A percentile compares a stretch with the other conserved stretches of the same genome.
Evolutionary conservation across 2,888 invertebrate genomes (phyloP).

Genomic region (Lysandra bellargus): DNA sequence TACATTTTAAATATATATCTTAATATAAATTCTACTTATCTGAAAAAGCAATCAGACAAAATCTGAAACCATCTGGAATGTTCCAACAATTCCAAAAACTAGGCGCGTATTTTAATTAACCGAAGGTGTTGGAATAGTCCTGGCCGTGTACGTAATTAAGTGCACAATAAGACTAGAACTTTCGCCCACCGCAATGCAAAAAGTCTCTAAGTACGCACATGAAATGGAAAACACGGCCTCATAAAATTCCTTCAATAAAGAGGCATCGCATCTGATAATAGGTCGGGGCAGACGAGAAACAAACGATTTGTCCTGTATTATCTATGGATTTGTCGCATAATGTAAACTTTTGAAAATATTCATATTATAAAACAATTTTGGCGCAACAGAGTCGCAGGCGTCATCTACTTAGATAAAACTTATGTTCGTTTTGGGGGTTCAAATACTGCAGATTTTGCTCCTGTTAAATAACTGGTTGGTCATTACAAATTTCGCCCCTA

Average conservation of each 20-base stretch:
- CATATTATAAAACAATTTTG: too few relatives aligned
- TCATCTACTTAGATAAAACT: too few relatives aligned
- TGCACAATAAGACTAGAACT: constrained; percentile 13
- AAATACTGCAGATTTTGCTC: too few relatives aligned
- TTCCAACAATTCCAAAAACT: constrained; percentile 2
- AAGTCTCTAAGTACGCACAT: constrained; percentile 13
- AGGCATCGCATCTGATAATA: background rate
- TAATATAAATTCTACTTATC: background rate
- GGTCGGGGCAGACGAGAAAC: background rate
- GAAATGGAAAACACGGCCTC: constrained; percentile 14
- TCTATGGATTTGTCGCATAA: background rate
- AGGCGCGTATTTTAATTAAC: constrained; percentile 5
- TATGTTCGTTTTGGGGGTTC: too few relatives aligned
- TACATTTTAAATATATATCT: background rate
- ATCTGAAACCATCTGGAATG: background rate
- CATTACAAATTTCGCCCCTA: too few relatives aligned
- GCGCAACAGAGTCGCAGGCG: too few relatives aligned
- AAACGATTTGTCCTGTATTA: background rate
- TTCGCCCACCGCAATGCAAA: constrained; percentile 20
- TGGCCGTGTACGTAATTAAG: constrained; percentile 4
- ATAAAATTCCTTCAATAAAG: constrained; percentile 6
- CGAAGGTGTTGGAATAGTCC: constrained; percentile 5
- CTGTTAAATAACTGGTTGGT: too few relatives aligned
- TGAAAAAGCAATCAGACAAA: background rate
- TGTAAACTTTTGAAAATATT: too few relatives aligned